These are phyloP conservation scores for Neogobius melanostomus DNA, from an alignment of 2,113 vertebrate genomes.

Conservation along the genomic window DNA sequence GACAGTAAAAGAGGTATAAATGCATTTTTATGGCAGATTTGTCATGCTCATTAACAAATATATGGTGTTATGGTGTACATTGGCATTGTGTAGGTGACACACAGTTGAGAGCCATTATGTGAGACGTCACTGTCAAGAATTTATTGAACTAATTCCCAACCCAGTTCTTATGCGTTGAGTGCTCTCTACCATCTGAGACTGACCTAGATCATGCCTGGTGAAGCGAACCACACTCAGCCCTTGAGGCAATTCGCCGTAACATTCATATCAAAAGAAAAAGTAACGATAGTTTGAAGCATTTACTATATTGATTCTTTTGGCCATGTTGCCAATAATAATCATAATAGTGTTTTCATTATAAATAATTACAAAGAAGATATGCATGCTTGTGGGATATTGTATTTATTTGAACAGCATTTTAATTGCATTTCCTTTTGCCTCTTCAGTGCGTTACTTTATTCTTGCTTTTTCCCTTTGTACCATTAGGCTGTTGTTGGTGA, in stretches of 20 bases:
- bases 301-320: not conserved
- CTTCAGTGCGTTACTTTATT: constrained; percentile 12
- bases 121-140: constrained; percentile 46
- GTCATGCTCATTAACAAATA: too few relatives aligned
- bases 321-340: too few relatives aligned
- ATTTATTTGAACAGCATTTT: not conserved
- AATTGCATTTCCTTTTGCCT: constrained; percentile 5
- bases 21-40: not conserved
- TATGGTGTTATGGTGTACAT: not conserved
- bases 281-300: not conserved
- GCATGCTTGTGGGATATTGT: too few relatives aligned
- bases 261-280: constrained; percentile 2
- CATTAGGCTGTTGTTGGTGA: constrained; percentile 74
- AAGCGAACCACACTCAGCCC: constrained; percentile 43
- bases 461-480: constrained; percentile 2
- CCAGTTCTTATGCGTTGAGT: constrained; percentile 35
- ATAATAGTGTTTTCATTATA: too few relatives aligned
- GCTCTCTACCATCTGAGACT: constrained; percentile 32
- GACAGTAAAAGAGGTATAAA: constrained; percentile 81
- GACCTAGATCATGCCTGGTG: constrained; percentile 65
- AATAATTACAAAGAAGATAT: too few relatives aligned
- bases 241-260: constrained; percentile 36
- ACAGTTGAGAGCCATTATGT: constrained; percentile 25
- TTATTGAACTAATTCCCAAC: constrained; percentile 16
- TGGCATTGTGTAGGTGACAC: constrained; percentile 4